These are phyloP conservation scores for Spodoptera litura DNA, from an alignment of 1,140 invertebrate species.

Conservation along the genomic window DNA sequence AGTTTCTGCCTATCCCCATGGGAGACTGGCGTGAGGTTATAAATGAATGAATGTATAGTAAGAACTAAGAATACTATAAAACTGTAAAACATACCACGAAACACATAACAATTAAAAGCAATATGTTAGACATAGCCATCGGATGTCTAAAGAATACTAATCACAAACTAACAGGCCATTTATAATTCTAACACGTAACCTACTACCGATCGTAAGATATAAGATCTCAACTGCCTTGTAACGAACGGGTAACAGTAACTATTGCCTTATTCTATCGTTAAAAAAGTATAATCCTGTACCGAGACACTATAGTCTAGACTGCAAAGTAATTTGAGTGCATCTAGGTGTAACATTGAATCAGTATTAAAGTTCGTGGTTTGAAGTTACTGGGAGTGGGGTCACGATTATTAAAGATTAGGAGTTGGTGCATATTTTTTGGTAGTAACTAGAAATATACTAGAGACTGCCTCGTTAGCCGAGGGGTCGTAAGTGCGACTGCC, in stretches of 20 bases:
- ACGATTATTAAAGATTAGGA: not conserved
- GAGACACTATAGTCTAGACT: not conserved
- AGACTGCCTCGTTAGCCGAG: no score
- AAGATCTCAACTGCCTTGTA: not conserved
- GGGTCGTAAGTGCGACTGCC: no score
- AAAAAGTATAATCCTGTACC: conserved; percentile 8
- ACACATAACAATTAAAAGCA: conserved; percentile 10
- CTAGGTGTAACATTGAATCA: not conserved
- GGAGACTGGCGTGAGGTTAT: no score
- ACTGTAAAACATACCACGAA: not conserved
- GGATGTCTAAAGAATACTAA: conserved; percentile 1
- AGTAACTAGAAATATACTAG: not conserved
- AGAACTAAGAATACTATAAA: no score
- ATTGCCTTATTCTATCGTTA: not conserved
- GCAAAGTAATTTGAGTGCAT: conserved; percentile 7
- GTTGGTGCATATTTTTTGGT: not conserved
- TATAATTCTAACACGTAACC: conserved; percentile 12
- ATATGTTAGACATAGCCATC: not conserved
- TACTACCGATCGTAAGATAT: not conserved
- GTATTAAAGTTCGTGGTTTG: not conserved
- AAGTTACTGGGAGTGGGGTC: not conserved
- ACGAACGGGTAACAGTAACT: not conserved
- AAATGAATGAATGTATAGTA: no score
- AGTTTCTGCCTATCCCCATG: no score
- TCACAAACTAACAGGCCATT: not conserved